A percentile compares a stretch with the other conserved stretches of the same genome.
Evolutionary conservation across 2,888 invertebrate genomes (phyloP).

Genomic region (Hybos culiciformis): DNA sequence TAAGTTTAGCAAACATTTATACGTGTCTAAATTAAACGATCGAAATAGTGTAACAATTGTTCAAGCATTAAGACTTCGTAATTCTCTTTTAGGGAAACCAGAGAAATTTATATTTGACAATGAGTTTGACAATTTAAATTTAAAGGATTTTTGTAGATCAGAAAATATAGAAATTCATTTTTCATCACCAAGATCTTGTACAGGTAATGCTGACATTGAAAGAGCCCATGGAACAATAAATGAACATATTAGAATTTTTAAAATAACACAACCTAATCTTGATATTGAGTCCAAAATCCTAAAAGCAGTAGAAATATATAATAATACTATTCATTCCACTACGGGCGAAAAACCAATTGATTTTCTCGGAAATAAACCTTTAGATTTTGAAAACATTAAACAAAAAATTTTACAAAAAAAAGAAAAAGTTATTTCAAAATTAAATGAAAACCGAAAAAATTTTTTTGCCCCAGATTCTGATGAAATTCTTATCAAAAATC

Average conservation of each 20-base stretch:
- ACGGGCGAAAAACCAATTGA: not conserved
- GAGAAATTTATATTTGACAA: slow-evolving; percentile 1
- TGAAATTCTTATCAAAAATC: too few species aligned
- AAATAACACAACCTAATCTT: not conserved
- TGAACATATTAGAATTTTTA: slow-evolving; percentile 5
- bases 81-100: slow-evolving; percentile 2
- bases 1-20: not conserved
- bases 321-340: not conserved
- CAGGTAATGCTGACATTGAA: slow-evolving; percentile 7
- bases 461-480: too few species aligned
- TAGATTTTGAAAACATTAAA: not conserved
- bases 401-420: not conserved
- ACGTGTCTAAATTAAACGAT: not conserved
- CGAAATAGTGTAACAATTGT: not conserved
- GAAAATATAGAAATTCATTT: slow-evolving; percentile 1
- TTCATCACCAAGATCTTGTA: slow-evolving; percentile 1
- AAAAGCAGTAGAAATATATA: not conserved
- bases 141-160: not conserved
- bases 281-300: not conserved
- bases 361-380: not conserved
- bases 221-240: slow-evolving; percentile 5
- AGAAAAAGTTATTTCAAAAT: too few species aligned
- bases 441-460: too few species aligned
- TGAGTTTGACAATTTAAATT: not conserved
- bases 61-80: not conserved